Evolutionary conservation across 1,140 invertebrate species (phyloP), one percentile per base, ranked within the genome.

Genomic region (Drosophila willistoni): DNA sequence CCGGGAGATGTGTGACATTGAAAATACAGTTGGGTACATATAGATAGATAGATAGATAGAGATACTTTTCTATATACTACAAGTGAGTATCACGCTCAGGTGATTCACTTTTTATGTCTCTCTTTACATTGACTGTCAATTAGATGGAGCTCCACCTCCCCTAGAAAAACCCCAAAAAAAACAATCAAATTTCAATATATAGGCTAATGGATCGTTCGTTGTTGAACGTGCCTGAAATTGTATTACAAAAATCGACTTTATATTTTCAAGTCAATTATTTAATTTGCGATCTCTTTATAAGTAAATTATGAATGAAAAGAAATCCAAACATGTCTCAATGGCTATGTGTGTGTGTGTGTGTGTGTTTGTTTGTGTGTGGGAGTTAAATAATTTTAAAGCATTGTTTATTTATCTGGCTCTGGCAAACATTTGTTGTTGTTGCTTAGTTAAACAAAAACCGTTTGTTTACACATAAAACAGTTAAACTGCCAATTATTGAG

Each of bases 381-480:
- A 47, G 17, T 42, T 42, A 22, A 62, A 62, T 74, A 72, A 72
- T 78, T 77, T 77, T 33, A 62, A 29, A 10, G 19, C 62, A 51
- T 29, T 64, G 39, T 64, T 29, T 64, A 19, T 64, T 29, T 44
- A 59, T 66, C 69, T 65, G 51, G 34, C 56, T 77, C 64, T 42
- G 69, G 1, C 41, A 39, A 59, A 36, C 55, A 34, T 73, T 29
- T 73, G 77, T 79, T 79, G 77, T 79, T 79, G 68, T 29, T 29
- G 76, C 57, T 41, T 47, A 80, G 57, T 64, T 56, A 78, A 44
- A 44, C 17, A n/a, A 47, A 47, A 47, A 62, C 59, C 51, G 29
- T 85, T 82, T 86, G 82, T 87, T 87, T 87, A 67, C 73, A 54
- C 77, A 77, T 67, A 75, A 86, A 86, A 83, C 76, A 70, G 59